Conservation (phyloP, 2,113 vertebrate species). For the Cynoglossus semilaevis region DNA sequence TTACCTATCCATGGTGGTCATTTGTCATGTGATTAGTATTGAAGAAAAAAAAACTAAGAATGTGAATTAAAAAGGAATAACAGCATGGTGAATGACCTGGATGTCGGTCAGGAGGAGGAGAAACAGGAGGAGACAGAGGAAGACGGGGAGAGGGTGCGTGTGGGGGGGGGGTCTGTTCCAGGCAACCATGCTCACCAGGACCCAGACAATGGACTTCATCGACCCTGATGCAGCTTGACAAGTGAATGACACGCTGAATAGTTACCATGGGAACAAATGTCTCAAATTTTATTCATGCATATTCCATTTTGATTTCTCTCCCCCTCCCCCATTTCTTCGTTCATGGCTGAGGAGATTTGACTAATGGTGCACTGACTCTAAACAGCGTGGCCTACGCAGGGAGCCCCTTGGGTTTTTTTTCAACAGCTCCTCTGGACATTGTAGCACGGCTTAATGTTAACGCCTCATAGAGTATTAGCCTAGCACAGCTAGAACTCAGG, state of each 20-base stretch:
- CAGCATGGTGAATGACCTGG: constrained; percentile 71
- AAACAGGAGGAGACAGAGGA: constrained; percentile 1
- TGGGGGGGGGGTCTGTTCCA: constrained; percentile 44
- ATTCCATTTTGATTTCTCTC: constrained; percentile 78
- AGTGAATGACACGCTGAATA: constrained; percentile 98
- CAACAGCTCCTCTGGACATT: constrained; percentile 59
- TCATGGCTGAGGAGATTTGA: constrained; percentile 72
- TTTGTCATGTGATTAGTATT: constrained; percentile 74
- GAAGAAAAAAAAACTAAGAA: constrained; percentile 64
- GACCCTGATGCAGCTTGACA: constrained; percentile 98
- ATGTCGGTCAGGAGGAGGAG: constrained; percentile 60
- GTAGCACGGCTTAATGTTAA: constrained; percentile 69
- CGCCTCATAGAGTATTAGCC: constrained; percentile 62
- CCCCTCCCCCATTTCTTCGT: constrained; percentile 25
- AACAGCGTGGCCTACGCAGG: constrained; percentile 53
- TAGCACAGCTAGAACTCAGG: constrained; percentile 54
- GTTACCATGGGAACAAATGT: constrained; percentile 99
- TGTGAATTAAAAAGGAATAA: constrained; percentile 71
- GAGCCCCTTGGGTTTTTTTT: constrained; percentile 40
- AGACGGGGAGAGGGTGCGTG: too few species aligned
- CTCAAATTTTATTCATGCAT: constrained; percentile 98
- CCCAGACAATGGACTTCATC: constrained; percentile 97
- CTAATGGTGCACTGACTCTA: constrained; percentile 74
- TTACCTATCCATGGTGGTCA: constrained; percentile 53
- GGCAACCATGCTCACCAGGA: constrained; percentile 81